Base-by-base conservation (phyloP, 2,113 vertebrate genomes). In the Epinephelus fuscoguttatus region DNA sequence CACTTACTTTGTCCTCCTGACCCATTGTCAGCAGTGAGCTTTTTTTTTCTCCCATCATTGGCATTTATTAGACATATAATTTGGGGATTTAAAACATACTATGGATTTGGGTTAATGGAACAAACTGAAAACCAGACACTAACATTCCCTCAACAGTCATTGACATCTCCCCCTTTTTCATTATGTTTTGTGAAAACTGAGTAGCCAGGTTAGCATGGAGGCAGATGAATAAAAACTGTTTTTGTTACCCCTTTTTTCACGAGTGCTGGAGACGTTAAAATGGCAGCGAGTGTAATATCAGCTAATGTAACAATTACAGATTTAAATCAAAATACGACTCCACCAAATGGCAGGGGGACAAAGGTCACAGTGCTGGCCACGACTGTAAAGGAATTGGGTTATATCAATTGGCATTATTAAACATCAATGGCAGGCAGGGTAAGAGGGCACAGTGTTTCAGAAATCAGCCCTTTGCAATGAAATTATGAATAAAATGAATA, bases 291-390 rank as follows among this genome's bases (percentile, higher is more conserved):
- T 49, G 33, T 47, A 76, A 56, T 45, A 2, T 3, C 25, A 55
- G 49, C 8, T 49, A 50, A 68, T 49, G 17, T 68, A 23, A 78
- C 8, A 78, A 50, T 60, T 4, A 45, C 10, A 47, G 23, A 64
- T 72, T 47, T 67, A 7, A 42, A 73, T 80, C 25, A 33, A 57
- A 30, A 69, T 69, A 18, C 47, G 75, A 60, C 21, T 52, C 9
- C 68, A 78, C 25, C 18, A 45, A 67, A 30, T 56, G 33, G 21
- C 37, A 23, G 2, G 4, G 23, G 56, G 30, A 37, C 55, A 49
- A 78, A 59, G 42, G 42, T 50, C 19, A 37, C 12, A 70, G 13
- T 23, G 30, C 23, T 40, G 19, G 19, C 37, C 15, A 53, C n/a
- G 21, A 4, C 17, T 53, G 49, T 18, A 55, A 55, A 55, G 25